These are phyloP conservation scores for Teleogryllus oceanicus DNA, from an alignment of 2,888 invertebrate species.

Conservation along the genomic window DNA sequence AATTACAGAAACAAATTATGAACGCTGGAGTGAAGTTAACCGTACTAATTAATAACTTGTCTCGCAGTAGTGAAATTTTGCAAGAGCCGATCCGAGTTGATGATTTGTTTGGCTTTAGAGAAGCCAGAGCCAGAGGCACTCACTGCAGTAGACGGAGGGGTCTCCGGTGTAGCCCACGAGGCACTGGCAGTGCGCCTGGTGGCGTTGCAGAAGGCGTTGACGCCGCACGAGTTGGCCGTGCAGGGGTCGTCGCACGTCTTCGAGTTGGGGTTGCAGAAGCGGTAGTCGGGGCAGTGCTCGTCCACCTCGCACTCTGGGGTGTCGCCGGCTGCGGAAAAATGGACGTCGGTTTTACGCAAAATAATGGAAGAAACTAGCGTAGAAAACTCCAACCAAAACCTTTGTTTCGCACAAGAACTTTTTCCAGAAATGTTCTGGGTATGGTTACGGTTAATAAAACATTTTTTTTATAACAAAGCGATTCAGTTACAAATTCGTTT, in stretches of 20 bases:
- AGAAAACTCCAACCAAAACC: too few relatives aligned
- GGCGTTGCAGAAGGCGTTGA: constrained; percentile 73
- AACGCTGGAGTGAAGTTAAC: neutral
- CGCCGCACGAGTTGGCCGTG: constrained; percentile 66
- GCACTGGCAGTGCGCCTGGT: constrained; percentile 71
- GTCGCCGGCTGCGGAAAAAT: constrained; percentile 40
- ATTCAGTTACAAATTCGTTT: too few relatives aligned
- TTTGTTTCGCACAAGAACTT: too few relatives aligned
- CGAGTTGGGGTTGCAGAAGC: constrained; percentile 66
- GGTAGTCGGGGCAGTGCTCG: constrained; percentile 71
- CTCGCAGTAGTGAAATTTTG: neutral
- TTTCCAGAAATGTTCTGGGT: too few relatives aligned
- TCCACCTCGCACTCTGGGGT: constrained; percentile 64
- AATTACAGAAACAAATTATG: neutral
- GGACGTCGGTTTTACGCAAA: too few relatives aligned
- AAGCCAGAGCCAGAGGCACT: constrained; percentile 42
- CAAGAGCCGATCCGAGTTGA: too few relatives aligned
- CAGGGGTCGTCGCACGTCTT: constrained; percentile 80
- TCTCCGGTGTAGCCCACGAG: constrained; percentile 73
- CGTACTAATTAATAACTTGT: neutral
- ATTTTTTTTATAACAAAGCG: too few relatives aligned
- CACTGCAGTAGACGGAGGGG: constrained; percentile 69
- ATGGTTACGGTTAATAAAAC: too few relatives aligned
- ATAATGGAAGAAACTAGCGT: too few relatives aligned
- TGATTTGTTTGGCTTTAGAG: too few relatives aligned